Evolutionary conservation across 2,797 vertebrate species (phyloP).

Genomic region (Smutsia temminckii): DNA sequence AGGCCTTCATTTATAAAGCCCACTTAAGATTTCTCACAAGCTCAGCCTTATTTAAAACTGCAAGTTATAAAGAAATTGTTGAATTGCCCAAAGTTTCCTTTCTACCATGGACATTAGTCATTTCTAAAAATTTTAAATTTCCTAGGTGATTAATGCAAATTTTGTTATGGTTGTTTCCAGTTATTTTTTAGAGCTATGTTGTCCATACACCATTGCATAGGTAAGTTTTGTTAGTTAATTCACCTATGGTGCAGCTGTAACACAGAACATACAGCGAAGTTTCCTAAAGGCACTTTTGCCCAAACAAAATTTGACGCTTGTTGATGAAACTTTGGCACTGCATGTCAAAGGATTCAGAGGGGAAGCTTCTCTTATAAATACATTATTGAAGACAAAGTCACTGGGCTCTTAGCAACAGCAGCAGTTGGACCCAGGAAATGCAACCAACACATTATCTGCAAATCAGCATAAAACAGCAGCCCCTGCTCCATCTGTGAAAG

Average conservation of each 20-base stretch:
- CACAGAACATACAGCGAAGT: background rate
- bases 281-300: background rate
- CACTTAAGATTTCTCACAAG: background rate
- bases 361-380: background rate
- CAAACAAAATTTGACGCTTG: background rate
- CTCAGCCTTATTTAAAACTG: background rate
- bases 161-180: background rate
- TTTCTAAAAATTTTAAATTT: constrained; percentile 11
- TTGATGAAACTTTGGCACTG: background rate
- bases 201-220: background rate
- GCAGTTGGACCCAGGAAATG: background rate
- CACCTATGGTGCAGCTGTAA: background rate
- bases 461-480: background rate
- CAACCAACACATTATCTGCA: background rate
- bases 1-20: background rate
- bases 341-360: background rate
- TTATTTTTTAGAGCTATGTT: constrained; percentile 18
- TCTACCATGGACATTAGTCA: background rate
- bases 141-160: background rate
- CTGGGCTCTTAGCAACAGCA: background rate
- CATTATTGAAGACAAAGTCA: background rate
- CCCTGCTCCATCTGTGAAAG: background rate
- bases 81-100: background rate
- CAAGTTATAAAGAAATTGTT: background rate
- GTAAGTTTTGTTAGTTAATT: background rate